phyloP scores from a whole-genome alignment of 2,113 vertebrate species.

The Zootoca vivipara region DNA sequence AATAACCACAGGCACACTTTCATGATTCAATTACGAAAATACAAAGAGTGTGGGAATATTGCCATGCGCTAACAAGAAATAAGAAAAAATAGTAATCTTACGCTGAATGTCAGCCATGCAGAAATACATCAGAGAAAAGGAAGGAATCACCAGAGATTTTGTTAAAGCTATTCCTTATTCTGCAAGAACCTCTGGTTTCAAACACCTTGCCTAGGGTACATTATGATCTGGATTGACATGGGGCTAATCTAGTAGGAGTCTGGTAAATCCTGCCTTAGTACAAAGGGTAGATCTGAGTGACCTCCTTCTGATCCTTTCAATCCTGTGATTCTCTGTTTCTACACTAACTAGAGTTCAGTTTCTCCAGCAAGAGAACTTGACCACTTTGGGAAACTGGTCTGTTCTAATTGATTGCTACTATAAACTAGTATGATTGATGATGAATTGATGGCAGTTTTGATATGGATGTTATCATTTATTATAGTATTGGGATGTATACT shows the following conservation, averaged over 20 bases:
- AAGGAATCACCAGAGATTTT: neutral
- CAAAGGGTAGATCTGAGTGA: neutral
- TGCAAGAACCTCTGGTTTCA: neutral
- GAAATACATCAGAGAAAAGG: neutral
- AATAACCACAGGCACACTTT: neutral
- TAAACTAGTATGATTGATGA: neutral
- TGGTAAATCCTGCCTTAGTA: neutral
- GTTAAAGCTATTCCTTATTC: neutral
- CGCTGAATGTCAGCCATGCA: neutral
- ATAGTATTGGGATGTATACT: neutral
- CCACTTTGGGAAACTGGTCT: neutral
- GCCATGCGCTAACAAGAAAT: neutral
- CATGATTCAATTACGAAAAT: neutral
- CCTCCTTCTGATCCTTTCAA: neutral
- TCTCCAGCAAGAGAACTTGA: neutral
- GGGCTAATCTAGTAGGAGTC: conserved; percentile 10
- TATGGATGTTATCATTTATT: neutral
- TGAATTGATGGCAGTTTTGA: neutral
- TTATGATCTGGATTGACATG: neutral
- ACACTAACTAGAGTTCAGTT: neutral
- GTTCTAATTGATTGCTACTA: neutral
- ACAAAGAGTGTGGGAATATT: neutral
- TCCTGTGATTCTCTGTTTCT: neutral
- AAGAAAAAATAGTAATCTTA: neutral
- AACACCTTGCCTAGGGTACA: neutral